Base-by-base conservation (phyloP, 2,888 invertebrate species). In the Erebia ligea region DNA sequence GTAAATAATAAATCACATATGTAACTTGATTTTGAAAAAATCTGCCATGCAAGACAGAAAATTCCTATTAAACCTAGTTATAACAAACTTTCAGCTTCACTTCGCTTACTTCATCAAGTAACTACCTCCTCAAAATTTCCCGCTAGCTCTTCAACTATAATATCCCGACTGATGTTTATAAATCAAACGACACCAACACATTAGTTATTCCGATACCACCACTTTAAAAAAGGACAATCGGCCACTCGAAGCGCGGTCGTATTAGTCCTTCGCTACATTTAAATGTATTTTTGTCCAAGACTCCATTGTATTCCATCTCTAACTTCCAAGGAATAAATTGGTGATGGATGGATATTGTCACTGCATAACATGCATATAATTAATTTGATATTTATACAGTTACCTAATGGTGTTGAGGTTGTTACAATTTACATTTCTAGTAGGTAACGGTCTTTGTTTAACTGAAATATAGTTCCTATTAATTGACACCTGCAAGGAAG, bases 221-320 rank as follows among this genome's bases (percentile, higher is more conserved):
- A 85, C 85, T 82, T 79, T 78, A 84, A 77, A 77, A 81, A 79
- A 80, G 80, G 78, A 82, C 83, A 84, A 82, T 82, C 77, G 77
- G 59, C 77, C 85, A 86, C 91, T 91, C 83, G 81, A 88, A 76
- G 82, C 85, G 86, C 80, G 90, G 89, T 87, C 74, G 85, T 86
- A 91, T 91, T 91, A 87, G 86, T 81, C 85, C 80, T 82, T 80
- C 87, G 84, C 85, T 85, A 82, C 86, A 85, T 85, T 85, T 82
- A 84, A 86, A 84, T 84, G 78, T 75, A 80, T 83, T 80, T 79
- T 78, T 79, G 79, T 57, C 19, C 25, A 52, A 17, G 52, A 66
- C 59, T 59, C 58, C 62, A 71, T 73, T 73, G 67, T 74, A 69
- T 50, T 42, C 15, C 19, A 48, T 68, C 59, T 64, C 52, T 21